Evolutionary conservation across 2,888 invertebrate species (phyloP), one percentile per base, ranked within the genome.

Genomic region (Hololepta plana): DNA sequence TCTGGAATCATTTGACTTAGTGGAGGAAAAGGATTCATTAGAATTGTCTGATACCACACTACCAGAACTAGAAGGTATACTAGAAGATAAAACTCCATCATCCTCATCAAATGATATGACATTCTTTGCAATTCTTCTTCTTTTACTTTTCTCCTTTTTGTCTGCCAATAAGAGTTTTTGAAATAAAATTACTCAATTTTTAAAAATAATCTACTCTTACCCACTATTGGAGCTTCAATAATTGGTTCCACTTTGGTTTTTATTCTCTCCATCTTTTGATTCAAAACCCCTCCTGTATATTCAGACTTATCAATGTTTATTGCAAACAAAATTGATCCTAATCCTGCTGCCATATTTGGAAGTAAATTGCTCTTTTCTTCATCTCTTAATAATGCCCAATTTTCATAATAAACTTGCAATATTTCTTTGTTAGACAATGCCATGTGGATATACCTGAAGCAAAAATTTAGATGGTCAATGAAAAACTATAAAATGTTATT

Each of bases 301-400:
- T 84, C 81, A 14, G 72, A 62, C 52, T 81, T 81, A 58, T 93
- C 90, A 32, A 91, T 80, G 44, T 73, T 77, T 47, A 93, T 71
- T 12, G 95, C 93, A 60, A 95, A 95, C 36, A 93, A 61, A 45
- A 93, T 79, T 27, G 85, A 74, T 37, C 76, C 79, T 47, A 95
- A 64, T 36, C 82, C 85, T 55, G 82, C 75, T 28, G 90, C 79
- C 59, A 88, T 72, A 45, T 75, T 77, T 10, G 90, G 82, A 32
- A 93, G 57, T 50, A 80, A 67, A 41, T 69, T 71, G 32, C 67
- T 70, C 34, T 71, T 68, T 50, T 90, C 88, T 34, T 72, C 67
- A 53, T 87, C 81, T 35, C 77, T 57, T 27, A 93, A 54, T 37
- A 91, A 64, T 20, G 93, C 77, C 67, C 81, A 82, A 29, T 77